phyloP scores from a whole-genome alignment of 92 coral and sea anemone species.

The Montipora capitata region DNA sequence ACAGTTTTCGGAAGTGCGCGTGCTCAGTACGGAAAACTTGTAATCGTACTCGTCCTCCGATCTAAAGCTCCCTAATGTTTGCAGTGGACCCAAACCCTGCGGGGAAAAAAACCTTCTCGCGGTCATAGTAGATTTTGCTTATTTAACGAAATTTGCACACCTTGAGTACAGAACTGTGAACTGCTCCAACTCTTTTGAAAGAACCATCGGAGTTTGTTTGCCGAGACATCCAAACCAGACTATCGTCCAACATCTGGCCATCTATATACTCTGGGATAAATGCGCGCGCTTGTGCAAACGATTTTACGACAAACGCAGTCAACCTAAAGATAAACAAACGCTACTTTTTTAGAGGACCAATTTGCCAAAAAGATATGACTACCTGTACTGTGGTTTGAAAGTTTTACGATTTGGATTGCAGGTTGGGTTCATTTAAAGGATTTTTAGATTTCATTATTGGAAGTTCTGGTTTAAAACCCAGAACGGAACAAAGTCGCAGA shows the following conservation, averaged over 20 bases:
- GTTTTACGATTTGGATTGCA: no score
- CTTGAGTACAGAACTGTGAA: conserved; percentile 91
- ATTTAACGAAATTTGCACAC: conserved; percentile 33
- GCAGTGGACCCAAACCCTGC: no score
- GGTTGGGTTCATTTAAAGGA: no score
- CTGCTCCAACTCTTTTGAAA: conserved; percentile 82
- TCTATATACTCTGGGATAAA: conserved; percentile 87
- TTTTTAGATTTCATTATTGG: neutral
- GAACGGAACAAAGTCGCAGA: neutral
- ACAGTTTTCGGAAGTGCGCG: no score
- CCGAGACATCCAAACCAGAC: conserved; percentile 80
- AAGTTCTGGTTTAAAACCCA: neutral
- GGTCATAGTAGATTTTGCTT: no score
- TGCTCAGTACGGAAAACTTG: no score
- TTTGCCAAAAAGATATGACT: no score
- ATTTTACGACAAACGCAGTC: conserved; percentile 97
- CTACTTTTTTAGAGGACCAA: no score
- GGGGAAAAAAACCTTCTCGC: no score
- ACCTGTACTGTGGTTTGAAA: no score
- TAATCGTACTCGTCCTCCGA: no score
- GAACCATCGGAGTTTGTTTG: conserved; percentile 84
- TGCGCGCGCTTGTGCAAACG: conserved; percentile 91
- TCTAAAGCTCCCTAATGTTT: no score
- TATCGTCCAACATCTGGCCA: conserved; percentile 63
- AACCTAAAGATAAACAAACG: conserved; percentile 73